Base-by-base conservation (phyloP, 2,888 invertebrate species). In the Drosophila kuntzei region DNA sequence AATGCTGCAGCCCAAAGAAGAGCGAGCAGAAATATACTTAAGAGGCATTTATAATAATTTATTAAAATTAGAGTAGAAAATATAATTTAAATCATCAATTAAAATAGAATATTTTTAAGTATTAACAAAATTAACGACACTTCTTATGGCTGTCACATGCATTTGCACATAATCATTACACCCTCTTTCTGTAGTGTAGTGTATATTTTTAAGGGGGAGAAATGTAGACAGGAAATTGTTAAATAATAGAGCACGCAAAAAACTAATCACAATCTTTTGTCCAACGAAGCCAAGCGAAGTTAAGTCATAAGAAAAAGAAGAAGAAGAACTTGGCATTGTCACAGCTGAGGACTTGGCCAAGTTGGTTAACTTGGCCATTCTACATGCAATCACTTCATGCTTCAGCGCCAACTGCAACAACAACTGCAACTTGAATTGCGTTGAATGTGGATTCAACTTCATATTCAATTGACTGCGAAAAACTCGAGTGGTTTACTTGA, bases 331-430 rank as follows among this genome's bases (percentile, higher is more conserved):
- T 51, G 68, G 50, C 67, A 60, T 37, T 75, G 76, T 76, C 77
- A 57, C 53, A 61, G 55, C 14, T 49, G 18, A 12, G n/a, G 18
- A 12, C 14, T 41, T 53, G 53, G 18, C 59, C 58, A 50, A 25
- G 51, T 62, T 37, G 53, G 51, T 41, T 47, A 36, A 39, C 22
- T 37, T 61, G 36, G 50, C 32, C 49, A 25, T 49, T 4, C 46
- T 60, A 47, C 84, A 85, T 74, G 84, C 84, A 76, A 87, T 78
- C 78, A 65, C 46, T 84, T 85, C 76, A 87, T 85, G 84, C 72
- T 71, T 76, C 71, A 76, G 71, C 70, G 87, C 62, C 80, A 85
- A 66, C 53, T 71, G 50, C 37, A 39, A 66, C 53, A 68, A 44
- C 37, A 39, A 51, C 27, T 32, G 37, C 39, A n/a, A 36, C 27